Percentiles rank a stretch among this genome's conserved stretches.
These are phyloP conservation scores for Grapholita molesta DNA, from an alignment of 1,140 invertebrate genomes.

Conservation along the genomic window DNA sequence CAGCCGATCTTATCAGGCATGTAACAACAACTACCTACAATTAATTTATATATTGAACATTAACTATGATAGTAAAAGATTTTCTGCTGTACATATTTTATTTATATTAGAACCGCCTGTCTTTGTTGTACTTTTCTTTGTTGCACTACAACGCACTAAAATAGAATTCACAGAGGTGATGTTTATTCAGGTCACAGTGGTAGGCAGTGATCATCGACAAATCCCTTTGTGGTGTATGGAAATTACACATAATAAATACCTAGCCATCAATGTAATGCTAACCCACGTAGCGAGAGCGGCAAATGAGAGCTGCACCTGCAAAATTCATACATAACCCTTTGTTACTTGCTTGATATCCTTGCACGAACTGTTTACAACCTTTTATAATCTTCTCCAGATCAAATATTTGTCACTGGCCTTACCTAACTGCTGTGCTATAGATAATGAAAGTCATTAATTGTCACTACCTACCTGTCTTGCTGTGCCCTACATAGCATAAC, in stretches of 20 bases:
- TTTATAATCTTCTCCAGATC: not conserved
- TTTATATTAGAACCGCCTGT: not conserved
- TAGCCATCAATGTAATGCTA: conserved; percentile 33
- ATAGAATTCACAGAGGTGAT: conserved; percentile 11
- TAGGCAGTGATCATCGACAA: conserved; percentile 6
- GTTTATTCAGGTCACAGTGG: conserved; percentile 16
- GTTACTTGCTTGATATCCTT: conserved; percentile 27
- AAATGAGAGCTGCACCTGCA: conserved; percentile 37
- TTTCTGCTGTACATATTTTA: not conserved
- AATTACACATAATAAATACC: conserved; percentile 34
- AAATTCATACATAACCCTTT: conserved; percentile 36
- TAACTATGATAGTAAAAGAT: not conserved
- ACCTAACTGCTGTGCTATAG: not conserved
- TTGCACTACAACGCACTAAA: not conserved
- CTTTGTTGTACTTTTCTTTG: not conserved
- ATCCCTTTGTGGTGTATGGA: conserved; percentile 35
- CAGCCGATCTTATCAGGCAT: no score
- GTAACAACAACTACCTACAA: no score
- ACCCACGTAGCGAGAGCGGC: conserved; percentile 35
- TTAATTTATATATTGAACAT: no score
- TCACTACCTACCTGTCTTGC: conserved; percentile 32
- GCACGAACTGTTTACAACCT: conserved; percentile 28
- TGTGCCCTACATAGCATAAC: conserved; percentile 42
- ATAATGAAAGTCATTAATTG: conserved; percentile 18
- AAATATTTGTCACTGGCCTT: not conserved